phyloP scores from a whole-genome alignment of 2,113 vertebrate genomes.

The Turnix velox region DNA sequence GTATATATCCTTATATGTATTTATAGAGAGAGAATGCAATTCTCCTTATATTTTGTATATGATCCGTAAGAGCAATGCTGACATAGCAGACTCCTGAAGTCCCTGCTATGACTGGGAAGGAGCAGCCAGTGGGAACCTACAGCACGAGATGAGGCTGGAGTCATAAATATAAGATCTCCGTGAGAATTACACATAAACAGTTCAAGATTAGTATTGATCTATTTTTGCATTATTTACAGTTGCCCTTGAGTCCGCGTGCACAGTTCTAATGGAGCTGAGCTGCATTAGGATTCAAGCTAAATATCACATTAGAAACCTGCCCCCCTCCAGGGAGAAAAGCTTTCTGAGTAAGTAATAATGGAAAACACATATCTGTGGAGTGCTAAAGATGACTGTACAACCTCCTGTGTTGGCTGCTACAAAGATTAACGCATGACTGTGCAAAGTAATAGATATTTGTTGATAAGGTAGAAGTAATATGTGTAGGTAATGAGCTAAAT shows the following conservation, averaged over 20 bases:
- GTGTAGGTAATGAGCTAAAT: neutral
- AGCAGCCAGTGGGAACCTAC: neutral
- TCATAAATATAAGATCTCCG: neutral
- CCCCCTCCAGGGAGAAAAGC: neutral
- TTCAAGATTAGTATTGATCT: constrained; percentile 60
- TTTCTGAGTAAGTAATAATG: neutral
- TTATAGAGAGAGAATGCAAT: neutral
- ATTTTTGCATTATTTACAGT: constrained; percentile 67
- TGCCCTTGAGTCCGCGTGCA: constrained; percentile 25
- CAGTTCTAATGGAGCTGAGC: constrained; percentile 34
- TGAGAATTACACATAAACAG: constrained; percentile 32
- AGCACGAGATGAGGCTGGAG: neutral
- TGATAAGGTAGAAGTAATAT: neutral
- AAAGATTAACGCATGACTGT: neutral
- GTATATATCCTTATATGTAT: neutral
- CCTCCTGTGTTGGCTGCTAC: neutral
- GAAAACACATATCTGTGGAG: neutral
- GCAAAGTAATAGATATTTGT: constrained; percentile 24
- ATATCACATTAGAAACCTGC: constrained; percentile 43
- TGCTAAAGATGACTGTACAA: neutral
- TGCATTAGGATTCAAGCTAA: constrained; percentile 42
- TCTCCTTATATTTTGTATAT: neutral
- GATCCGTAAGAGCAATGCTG: neutral
- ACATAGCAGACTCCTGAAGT: neutral
- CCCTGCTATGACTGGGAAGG: neutral